Conservation (phyloP, 2,888 invertebrate species). For the Temnothorax rugatulus region DNA sequence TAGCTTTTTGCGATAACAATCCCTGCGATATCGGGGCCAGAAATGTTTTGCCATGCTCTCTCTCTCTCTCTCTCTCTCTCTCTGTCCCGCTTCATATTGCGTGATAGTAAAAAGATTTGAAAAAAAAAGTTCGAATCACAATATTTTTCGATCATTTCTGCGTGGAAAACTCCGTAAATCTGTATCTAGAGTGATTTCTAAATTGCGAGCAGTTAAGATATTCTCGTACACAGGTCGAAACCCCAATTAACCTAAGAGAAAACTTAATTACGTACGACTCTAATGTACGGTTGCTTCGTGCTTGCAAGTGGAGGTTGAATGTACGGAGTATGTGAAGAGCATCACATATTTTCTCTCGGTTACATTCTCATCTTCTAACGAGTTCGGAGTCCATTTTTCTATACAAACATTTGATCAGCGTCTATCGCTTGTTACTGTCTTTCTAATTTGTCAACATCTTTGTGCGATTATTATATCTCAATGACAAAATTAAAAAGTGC, state of each 20-base stretch:
- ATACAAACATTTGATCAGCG: neutral
- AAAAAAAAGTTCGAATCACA: conserved; percentile 15
- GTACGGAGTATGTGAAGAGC: neutral
- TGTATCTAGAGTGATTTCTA: neutral
- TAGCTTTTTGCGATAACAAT: conserved; percentile 53
- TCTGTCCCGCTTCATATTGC: conserved; percentile 25
- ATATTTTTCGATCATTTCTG: neutral
- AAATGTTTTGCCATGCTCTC: conserved; percentile 45
- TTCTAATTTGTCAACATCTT: neutral
- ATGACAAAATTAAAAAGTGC: neutral
- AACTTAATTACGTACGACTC: conserved; percentile 43
- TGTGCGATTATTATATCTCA: neutral
- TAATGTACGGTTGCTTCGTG: conserved; percentile 31
- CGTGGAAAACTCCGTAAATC: neutral
- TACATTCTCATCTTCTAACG: neutral
- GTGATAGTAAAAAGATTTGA: conserved; percentile 32
- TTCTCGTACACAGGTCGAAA: conserved; percentile 3
- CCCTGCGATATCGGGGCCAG: conserved; percentile 19
- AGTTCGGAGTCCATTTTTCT: neutral
- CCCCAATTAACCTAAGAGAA: conserved; percentile 36
- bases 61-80: neutral
- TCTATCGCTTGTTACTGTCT: neutral
- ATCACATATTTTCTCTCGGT: neutral
- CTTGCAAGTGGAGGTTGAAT: conserved; percentile 26
- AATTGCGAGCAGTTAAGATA: conserved; percentile 26